Base-by-base conservation (phyloP, 2,888 invertebrate species). In the Microctonus aethiopoides region DNA sequence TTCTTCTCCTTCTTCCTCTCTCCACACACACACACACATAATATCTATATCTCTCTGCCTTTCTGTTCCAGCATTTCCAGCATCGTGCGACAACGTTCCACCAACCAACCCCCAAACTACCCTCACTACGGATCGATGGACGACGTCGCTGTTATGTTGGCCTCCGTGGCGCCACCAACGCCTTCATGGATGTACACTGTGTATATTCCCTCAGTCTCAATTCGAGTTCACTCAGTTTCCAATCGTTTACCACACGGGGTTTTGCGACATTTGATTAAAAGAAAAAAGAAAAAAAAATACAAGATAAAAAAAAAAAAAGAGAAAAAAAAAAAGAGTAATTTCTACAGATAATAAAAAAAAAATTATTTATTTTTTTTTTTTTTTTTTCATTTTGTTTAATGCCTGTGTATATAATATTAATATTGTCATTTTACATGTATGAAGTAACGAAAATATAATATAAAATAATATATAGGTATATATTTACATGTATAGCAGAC, bases 151-250 rank as follows among this genome's bases (percentile, higher is more conserved):
- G 57, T 41, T 64, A n/a, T n/a, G 71, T 65, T 76, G 78, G 77
- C 63, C 76, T 72, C 74, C 70, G 76, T 76, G 83, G 82, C 84
- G 85, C 83, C 80, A 81, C 76, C 75, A 77, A 81, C 83, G 80
- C 74, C 77, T 72, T 68, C 71, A 74, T 77, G 74, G 79, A 77
- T 77, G n/a, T n/a, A 80, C 80, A 76, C 78, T 76, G 79, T 75
- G 62, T 70, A 77, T 76, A 83, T 79, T 83, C 83, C n/a, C n/a
- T n/a, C n/a, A 84, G 86, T 86, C 82, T 80, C 81, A 83, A 83
- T 82, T 83, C 84, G 82, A 83, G 83, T 85, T 84, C 84, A 86
- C 83, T 85, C 86, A 84, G 84, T 85, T 83, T 79, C 84, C 83
- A 82, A 84, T 79, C 82, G 83, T 80, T 83, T 81, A 82, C 84